phyloP scores from a whole-genome alignment of 2,888 invertebrate genomes.

The Macrosoma leucophasiata region DNA sequence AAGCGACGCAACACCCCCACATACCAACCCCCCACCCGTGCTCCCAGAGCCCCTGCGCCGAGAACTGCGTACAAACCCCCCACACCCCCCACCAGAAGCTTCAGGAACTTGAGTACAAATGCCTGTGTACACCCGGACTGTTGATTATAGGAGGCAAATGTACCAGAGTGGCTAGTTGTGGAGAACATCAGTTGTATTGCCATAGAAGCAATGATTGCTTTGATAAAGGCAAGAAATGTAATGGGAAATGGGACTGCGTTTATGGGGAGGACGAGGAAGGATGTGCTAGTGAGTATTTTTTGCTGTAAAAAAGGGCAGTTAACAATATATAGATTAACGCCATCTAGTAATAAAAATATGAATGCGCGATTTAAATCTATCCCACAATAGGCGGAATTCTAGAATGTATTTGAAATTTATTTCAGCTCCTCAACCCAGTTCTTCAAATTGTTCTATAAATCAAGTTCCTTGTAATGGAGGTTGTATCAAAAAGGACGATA shows the following conservation, averaged over 20 bases:
- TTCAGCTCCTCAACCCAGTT: conserved; percentile 9
- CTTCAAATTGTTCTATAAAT: conserved; percentile 15
- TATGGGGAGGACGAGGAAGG: conserved; percentile 74
- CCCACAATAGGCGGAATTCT: too few relatives aligned
- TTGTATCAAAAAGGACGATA: conserved; percentile 21
- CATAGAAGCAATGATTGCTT: conserved; percentile 63
- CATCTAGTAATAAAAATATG: too few relatives aligned
- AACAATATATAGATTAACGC: too few relatives aligned
- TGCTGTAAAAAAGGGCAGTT: too few relatives aligned
- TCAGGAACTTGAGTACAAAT: conserved; percentile 40
- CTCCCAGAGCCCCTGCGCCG: conserved; percentile 78
- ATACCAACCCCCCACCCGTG: conserved; percentile 72
- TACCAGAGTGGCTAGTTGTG: conserved; percentile 63
- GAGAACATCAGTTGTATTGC: conserved; percentile 60
- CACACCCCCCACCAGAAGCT: conserved; percentile 25
- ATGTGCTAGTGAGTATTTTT: conserved; percentile 47
- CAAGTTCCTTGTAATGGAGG: conserved; percentile 19
- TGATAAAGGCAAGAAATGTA: conserved; percentile 49
- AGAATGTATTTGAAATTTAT: conserved; percentile 3
- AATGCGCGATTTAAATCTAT: too few relatives aligned
- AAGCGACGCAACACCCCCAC: conserved; percentile 34
- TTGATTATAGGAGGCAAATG: conserved; percentile 74
- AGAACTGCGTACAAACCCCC: conserved; percentile 79
- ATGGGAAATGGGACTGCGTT: conserved; percentile 69
- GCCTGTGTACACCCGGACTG: conserved; percentile 82